Percentiles rank a stretch among this genome's conserved stretches.
Conservation (phyloP, 2,888 invertebrate genomes). For the Drosophila algonquin region DNA sequence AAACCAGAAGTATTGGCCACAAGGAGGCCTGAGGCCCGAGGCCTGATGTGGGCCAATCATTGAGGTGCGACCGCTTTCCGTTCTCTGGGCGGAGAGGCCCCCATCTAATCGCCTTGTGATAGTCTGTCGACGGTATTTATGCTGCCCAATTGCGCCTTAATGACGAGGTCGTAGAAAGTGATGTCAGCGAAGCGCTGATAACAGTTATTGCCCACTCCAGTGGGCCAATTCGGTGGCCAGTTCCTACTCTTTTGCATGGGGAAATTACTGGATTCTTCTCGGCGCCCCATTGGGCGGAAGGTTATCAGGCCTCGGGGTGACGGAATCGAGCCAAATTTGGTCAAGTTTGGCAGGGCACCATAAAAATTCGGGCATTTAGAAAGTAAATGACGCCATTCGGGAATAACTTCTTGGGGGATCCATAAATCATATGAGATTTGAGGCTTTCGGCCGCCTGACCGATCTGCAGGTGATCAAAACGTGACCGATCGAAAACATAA, state of each 20-base stretch:
- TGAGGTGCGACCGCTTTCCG: not conserved
- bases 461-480: conserved; percentile 11
- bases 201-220: conserved; percentile 25
- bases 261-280: conserved; percentile 31
- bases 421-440: conserved; percentile 16
- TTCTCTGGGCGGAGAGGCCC: conserved; percentile 4
- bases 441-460: not conserved
- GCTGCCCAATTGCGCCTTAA: conserved; percentile 62
- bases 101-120: conserved; percentile 28
- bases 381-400: conserved; percentile 28
- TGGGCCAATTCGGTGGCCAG: not conserved
- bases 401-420: conserved; percentile 15
- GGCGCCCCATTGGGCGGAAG: not conserved
- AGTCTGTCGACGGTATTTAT: conserved; percentile 66
- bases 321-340: conserved; percentile 20
- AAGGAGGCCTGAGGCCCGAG: conserved; percentile 5
- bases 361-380: not conserved
- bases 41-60: conserved; percentile 27
- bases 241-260: conserved; percentile 39
- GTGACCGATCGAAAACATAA: conserved; percentile 24
- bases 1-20: conserved; percentile 12
- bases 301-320: conserved; percentile 3
- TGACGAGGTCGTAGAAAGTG: conserved; percentile 56
- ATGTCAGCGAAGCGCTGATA: conserved; percentile 65
- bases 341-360: not conserved